A percentile compares a stretch with the other conserved stretches of the same genome.
Evolutionary conservation across 1,140 invertebrate species (phyloP).

Genomic region (Drosophila triauraria): DNA sequence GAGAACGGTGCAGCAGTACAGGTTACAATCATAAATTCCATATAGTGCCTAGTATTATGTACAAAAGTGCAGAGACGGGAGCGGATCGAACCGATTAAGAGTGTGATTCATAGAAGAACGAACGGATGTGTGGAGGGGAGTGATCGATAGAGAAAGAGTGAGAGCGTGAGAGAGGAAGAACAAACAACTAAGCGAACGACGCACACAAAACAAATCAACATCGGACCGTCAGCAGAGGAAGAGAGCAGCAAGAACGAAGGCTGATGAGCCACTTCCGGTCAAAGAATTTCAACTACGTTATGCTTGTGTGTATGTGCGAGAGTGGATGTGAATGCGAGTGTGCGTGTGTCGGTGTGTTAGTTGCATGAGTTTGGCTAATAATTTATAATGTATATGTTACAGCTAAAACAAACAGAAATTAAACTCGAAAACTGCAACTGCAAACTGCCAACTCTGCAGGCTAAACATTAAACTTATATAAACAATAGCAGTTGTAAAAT

Average conservation of each 20-base stretch:
- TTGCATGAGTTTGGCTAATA: slow-evolving; percentile 78
- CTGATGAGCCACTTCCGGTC: slow-evolving; percentile 76
- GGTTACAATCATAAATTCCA: slow-evolving; percentile 39
- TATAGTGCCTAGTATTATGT: slow-evolving; percentile 52
- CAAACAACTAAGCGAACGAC: slow-evolving; percentile 43
- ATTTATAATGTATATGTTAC: slow-evolving; percentile 68
- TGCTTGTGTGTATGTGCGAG: slow-evolving; percentile 20
- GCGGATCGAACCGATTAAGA: slow-evolving; percentile 23
- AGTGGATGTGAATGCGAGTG: slow-evolving; percentile 24
- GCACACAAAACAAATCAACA: slow-evolving; percentile 52
- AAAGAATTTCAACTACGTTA: slow-evolving; percentile 54
- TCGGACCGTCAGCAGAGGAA: slow-evolving; percentile 30
- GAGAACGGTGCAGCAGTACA: slow-evolving; percentile 33
- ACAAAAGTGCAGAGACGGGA: slow-evolving; percentile 55
- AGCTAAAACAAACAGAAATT: slow-evolving; percentile 67
- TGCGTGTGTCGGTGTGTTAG: slow-evolving; percentile 52
- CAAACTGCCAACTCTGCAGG: slow-evolving; percentile 45
- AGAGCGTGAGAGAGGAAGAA: slow-evolving; percentile 41
- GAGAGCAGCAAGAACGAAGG: slow-evolving; percentile 49
- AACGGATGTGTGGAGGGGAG: slow-evolving; percentile 5
- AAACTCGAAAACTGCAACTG: slow-evolving; percentile 49
- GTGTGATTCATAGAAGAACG: slow-evolving; percentile 30
- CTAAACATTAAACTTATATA: slow-evolving; percentile 78
- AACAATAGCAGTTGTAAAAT: slow-evolving; percentile 60
- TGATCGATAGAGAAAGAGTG: slow-evolving; percentile 36